Base-by-base conservation (phyloP, 1,140 invertebrate species). In the Aricia agestis region DNA sequence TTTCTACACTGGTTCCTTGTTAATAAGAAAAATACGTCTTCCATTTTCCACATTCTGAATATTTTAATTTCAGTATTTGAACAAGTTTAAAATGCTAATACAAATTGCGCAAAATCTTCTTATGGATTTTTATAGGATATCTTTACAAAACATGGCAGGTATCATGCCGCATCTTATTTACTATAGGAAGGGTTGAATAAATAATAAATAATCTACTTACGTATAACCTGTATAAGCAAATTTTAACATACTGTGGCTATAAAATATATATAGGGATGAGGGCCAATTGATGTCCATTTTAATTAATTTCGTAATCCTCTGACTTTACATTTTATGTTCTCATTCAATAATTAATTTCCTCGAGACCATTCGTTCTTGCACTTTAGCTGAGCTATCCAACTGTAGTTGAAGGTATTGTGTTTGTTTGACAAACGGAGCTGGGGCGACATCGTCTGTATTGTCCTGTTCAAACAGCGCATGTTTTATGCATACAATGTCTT, bases 401-500 rank as follows among this genome's bases (percentile, higher is more conserved):
- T 72, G 75, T 77, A 74, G 75, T 75, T 74, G 65, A 66, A 68
- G 58, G 75, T 72, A 74, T 73, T 76, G 66, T 72, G 67, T 78
- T 70, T 72, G 76, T 79, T 80, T 82, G 74, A 77, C 79, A 70
- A 78, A 75, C 77, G 78, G 76, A 76, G 77, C 75, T 76, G 67
- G 73, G 75, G 75, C 73, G 73, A 77, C 70, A 70, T 68, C 59
- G 71, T 69, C 72, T 74, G 74, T 75, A 79, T 84, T 84, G 82
- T 85, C 83, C 80, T 70, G 66, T 76, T 71, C 81, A 83, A 84
- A 82, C 77, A 78, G 69, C 69, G 73, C 76, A 85, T 85, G 76
- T 78, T 76, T 85, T 85, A 84, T 85, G 82, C 83, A 85, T 82
- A 74, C 70, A 72, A 76, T 74, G 74, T 79, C 76, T 80, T 78